A percentile compares a stretch with the other conserved stretches of the same genome.
Conservation (phyloP, 2,113 vertebrate genomes). For the Seriola dumerili region DNA sequence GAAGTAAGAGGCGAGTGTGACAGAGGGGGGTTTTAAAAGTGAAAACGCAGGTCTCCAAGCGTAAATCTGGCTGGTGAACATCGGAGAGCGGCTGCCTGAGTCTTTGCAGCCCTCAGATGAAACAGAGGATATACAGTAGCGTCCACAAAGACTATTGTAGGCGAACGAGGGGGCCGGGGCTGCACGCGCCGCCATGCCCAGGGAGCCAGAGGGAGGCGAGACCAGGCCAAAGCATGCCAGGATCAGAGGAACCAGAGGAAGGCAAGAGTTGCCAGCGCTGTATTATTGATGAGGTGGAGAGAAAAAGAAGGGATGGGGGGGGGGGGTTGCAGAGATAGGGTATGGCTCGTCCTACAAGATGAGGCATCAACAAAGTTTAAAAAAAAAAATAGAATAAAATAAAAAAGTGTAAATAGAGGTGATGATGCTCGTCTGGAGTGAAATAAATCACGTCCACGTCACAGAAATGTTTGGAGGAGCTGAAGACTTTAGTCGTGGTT, state of each 20-base stretch:
- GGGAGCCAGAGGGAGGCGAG: constrained; percentile 73
- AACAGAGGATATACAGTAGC: constrained; percentile 55
- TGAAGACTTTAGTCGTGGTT: neutral
- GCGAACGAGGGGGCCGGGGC: constrained; percentile 54
- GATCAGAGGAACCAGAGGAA: constrained; percentile 79
- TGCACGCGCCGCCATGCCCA: constrained; percentile 74
- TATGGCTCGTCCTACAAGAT: constrained; percentile 56
- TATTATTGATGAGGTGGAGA: constrained; percentile 76
- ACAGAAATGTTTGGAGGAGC: neutral
- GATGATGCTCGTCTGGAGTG: constrained; percentile 9
- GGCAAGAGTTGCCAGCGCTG: constrained; percentile 74
- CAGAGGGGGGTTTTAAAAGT: neutral
- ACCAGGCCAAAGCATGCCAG: constrained; percentile 73
- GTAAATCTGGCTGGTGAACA: constrained; percentile 56
- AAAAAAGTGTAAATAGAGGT: constrained; percentile 4
- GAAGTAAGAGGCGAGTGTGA: neutral
- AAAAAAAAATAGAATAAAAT: neutral
- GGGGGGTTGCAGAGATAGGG: constrained; percentile 34
- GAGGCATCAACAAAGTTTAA: constrained; percentile 41
- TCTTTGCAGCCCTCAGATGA: constrained; percentile 72
- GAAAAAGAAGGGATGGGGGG: constrained; percentile 42
- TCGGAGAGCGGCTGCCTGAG: constrained; percentile 41
- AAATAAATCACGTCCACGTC: constrained; percentile 2
- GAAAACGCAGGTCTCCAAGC: neutral
- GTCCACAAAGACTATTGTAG: constrained; percentile 65